Evolutionary conservation across 1,140 invertebrate species (phyloP).

Genomic region (Drosophila orena): DNA sequence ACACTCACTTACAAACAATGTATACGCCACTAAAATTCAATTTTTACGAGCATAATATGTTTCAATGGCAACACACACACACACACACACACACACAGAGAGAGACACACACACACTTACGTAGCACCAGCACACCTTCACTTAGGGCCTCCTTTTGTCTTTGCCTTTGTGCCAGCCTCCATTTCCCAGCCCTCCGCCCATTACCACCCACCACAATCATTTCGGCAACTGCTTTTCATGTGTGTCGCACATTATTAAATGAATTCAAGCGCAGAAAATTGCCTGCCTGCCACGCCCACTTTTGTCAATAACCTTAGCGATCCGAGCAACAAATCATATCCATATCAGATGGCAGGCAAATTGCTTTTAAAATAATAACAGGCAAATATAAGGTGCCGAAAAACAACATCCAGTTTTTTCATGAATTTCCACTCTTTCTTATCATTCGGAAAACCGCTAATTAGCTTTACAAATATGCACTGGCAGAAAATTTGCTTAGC

Average conservation of each 20-base stretch:
- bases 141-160: slow-evolving; percentile 42
- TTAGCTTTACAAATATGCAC: slow-evolving; percentile 55
- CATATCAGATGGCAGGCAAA: slow-evolving; percentile 64
- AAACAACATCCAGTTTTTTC: slow-evolving; percentile 12
- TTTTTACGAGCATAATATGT: slow-evolving; percentile 82
- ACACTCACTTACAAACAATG: slow-evolving; percentile 30
- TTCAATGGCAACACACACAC: slow-evolving; percentile 77
- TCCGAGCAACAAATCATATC: slow-evolving; percentile 45
- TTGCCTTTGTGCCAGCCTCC: slow-evolving; percentile 7
- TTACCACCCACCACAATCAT: slow-evolving; percentile 56
- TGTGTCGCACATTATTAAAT: slow-evolving; percentile 81
- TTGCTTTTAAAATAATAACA: slow-evolving; percentile 36
- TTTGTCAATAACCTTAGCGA: slow-evolving; percentile 50
- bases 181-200: slow-evolving; percentile 16
- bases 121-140: slow-evolving; percentile 12
- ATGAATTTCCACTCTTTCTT: slow-evolving; percentile 32
- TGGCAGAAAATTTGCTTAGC: no score
- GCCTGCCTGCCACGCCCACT: slow-evolving; percentile 25
- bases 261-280: slow-evolving; percentile 79
- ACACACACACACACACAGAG: no score
- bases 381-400: neutral
- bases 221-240: slow-evolving; percentile 80
- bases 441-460: slow-evolving; percentile 52
- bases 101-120: slow-evolving; percentile 18
- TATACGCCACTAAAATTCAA: slow-evolving; percentile 78